Base-by-base conservation (phyloP, 2,797 vertebrate species). In the Trachurus trachurus region DNA sequence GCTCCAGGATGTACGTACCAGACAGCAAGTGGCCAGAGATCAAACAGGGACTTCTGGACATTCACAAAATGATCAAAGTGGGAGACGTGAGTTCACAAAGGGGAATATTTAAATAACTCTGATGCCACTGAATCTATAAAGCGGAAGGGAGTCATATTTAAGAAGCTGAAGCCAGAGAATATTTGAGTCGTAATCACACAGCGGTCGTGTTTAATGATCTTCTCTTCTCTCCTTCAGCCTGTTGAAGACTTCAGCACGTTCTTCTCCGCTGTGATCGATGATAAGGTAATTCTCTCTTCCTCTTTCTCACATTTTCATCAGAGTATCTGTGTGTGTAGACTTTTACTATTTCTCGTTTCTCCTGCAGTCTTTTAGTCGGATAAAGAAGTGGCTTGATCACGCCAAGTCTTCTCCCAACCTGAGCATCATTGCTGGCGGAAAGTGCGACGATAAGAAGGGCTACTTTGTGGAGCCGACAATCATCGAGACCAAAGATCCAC, bases 381-480 rank as follows among this genome's bases (percentile, higher is more conserved):
- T 96, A 50, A 96, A 94, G 93, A 95, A 87, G 49, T 99, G 96
- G 96, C 88, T 99, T 0, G 90, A 96, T 3, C 95, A 96, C 0
- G 97, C 97, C 13, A 93, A 87, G 82, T 90, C 94, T 0, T 97
- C 97, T 0, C 80, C 96, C 8, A 95, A 80, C 74, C 93, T 99
- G 56, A 94, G 80, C 16, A 29, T 99, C 83, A 83, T 99, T n/a
- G 96, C 98, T 0, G 98, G 98, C 0, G 98, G 98, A 0, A 84
- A 89, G 53, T 98, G 97, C 1, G 92, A 98, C 0, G 88, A 96
- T 75, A 87, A 73, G 0, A 94, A 95, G 1, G 98, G 98, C 0
- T 99, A 98, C 90, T 98, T 95, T 1, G 89, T 99, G 67, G 95
- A 99, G 77, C 98, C 98, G 0, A 98, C 97, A 67, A 96, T 99